Evolutionary conservation across 2,113 vertebrate species (phyloP).

Genomic region (Toxostoma redivivum): DNA sequence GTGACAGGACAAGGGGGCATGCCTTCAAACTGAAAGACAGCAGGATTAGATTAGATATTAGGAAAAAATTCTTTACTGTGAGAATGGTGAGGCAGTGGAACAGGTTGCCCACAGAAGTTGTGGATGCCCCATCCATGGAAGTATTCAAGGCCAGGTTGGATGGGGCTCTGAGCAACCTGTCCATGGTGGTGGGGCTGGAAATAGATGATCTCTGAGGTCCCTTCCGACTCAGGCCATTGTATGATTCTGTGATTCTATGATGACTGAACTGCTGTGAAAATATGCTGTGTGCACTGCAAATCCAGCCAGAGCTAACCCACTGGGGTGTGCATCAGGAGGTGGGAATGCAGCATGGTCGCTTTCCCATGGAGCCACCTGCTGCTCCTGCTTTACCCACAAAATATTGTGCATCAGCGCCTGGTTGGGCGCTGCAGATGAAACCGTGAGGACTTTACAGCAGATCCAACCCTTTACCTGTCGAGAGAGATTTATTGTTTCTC

Average conservation of each 20-base stretch:
- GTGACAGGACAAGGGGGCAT: not conserved
- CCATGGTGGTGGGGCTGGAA: not conserved
- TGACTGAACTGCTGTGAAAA: not conserved
- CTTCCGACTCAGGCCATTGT: not conserved
- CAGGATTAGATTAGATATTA: not conserved
- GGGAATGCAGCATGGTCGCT: fast-evolving
- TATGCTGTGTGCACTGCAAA: not conserved
- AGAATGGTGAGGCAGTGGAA: not conserved
- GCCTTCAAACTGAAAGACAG: not conserved
- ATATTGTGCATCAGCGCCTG: not conserved
- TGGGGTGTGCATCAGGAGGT: fast-evolving
- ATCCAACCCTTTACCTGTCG: not conserved
- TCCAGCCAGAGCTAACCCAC: not conserved
- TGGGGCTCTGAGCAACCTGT: not conserved
- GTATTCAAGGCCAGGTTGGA: not conserved
- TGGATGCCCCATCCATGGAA: not conserved
- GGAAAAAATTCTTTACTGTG: not conserved
- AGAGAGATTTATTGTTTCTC: too few species aligned
- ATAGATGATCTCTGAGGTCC: not conserved
- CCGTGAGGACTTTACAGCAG: not conserved
- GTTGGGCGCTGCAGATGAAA: not conserved
- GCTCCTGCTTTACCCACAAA: not conserved
- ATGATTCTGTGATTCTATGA: not conserved
- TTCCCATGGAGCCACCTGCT: not conserved
- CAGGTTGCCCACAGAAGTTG: not conserved